Percentiles rank a stretch among this genome's conserved stretches.
Evolutionary conservation across 2,888 invertebrate genomes (phyloP).

Genomic region (Hemistola chrysoprasaria): DNA sequence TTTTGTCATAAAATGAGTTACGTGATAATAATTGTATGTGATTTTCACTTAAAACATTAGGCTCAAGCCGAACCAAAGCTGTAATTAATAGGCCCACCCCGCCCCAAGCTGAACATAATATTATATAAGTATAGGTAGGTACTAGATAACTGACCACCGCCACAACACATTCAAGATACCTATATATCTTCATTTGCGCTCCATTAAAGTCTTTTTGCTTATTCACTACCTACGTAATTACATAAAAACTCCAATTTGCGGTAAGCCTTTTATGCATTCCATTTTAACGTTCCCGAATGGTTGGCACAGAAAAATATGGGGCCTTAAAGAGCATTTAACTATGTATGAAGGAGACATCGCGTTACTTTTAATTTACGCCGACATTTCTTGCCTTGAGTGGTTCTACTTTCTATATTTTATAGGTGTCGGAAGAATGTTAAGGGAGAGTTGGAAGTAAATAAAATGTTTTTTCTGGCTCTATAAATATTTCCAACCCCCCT

Average conservation of each 20-base stretch:
- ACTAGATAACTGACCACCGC: slow-evolving; percentile 20
- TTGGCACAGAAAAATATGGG: slow-evolving; percentile 66
- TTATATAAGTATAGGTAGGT: too few relatives aligned
- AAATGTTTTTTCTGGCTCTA: slow-evolving; percentile 14
- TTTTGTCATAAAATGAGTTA: too few relatives aligned
- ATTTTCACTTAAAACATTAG: too few relatives aligned
- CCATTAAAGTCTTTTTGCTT: slow-evolving; percentile 53
- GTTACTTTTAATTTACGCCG: slow-evolving; percentile 76
- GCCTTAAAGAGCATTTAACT: slow-evolving; percentile 75
- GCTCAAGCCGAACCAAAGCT: background rate
- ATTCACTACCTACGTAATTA: slow-evolving; percentile 61
- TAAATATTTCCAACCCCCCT: slow-evolving; percentile 14
- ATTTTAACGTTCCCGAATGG: slow-evolving; percentile 68
- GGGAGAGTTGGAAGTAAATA: slow-evolving; percentile 29
- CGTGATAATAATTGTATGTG: too few relatives aligned
- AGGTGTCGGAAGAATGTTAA: slow-evolving; percentile 47
- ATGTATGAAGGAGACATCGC: slow-evolving; percentile 75
- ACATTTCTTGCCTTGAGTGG: slow-evolving; percentile 61
- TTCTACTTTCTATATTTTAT: slow-evolving; percentile 61
- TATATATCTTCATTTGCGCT: slow-evolving; percentile 38
- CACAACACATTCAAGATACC: slow-evolving; percentile 25
- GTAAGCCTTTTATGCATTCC: slow-evolving; percentile 68
- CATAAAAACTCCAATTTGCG: slow-evolving; percentile 67
- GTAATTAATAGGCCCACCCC: slow-evolving; percentile 14
- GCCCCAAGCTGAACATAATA: slow-evolving; percentile 1